A percentile compares a stretch with the other conserved stretches of the same genome.
Conservation (phyloP, 2,113 vertebrate genomes). For the Cyrtonyx montezumae region DNA sequence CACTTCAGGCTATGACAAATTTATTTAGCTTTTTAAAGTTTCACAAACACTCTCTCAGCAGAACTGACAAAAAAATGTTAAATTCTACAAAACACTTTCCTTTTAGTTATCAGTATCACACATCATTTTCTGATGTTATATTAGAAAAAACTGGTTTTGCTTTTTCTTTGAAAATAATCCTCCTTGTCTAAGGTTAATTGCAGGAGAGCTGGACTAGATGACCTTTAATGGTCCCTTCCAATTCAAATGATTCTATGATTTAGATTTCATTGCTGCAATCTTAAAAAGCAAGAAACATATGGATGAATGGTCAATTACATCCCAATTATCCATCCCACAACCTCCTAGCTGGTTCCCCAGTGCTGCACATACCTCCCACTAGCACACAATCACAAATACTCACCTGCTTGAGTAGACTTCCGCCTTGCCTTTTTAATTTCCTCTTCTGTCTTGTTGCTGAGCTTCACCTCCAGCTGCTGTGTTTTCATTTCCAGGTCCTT, state of each 20-base stretch:
- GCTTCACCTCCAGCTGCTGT: conserved; percentile 95
- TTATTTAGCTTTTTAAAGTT: not conserved
- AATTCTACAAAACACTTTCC: not conserved
- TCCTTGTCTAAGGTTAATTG: not conserved
- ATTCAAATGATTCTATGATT: not conserved
- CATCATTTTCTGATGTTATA: not conserved
- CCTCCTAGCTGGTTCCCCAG: not conserved
- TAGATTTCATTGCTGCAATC: not conserved
- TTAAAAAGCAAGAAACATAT: fast-evolving
- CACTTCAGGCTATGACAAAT: not conserved
- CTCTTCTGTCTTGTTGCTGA: conserved; percentile 95
- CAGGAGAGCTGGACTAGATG: not conserved
- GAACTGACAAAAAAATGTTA: not conserved
- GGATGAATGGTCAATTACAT: not conserved
- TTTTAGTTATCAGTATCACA: not conserved
- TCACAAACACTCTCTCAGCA: not conserved
- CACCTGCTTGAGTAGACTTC: conserved; percentile 98
- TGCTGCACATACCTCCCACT: not conserved
- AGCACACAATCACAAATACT: not conserved
- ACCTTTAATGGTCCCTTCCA: too few species aligned
- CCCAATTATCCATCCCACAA: fast-evolving
- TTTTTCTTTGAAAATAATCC: not conserved
- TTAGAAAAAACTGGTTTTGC: not conserved
- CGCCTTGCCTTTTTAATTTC: conserved; percentile 97
- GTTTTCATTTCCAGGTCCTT: conserved; percentile 97